phyloP scores from a whole-genome alignment of 2,888 invertebrate genomes.

The Conomelus anceps region DNA sequence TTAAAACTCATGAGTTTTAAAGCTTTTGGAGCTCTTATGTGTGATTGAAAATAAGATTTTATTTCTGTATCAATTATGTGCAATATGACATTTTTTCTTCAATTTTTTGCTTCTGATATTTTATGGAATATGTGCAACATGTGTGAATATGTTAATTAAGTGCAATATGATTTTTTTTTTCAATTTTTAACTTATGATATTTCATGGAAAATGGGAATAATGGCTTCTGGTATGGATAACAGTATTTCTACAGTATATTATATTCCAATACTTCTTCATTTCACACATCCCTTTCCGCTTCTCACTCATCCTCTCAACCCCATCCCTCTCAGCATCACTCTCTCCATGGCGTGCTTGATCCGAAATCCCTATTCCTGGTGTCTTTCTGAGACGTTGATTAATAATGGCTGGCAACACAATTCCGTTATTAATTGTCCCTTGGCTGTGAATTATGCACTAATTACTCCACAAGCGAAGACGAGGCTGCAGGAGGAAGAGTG shows the following conservation, averaged over 20 bases:
- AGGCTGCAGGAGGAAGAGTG: not conserved
- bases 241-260: too few relatives aligned
- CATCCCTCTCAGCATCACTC: not conserved
- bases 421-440: constrained; percentile 47
- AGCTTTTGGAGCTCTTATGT: too few relatives aligned
- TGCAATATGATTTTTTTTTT: not conserved
- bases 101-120: too few relatives aligned
- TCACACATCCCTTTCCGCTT: not conserved
- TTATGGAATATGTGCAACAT: too few relatives aligned
- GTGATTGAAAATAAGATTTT: too few relatives aligned
- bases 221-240: too few relatives aligned
- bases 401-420: constrained; percentile 27
- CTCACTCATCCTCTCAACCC: not conserved
- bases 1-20: too few relatives aligned
- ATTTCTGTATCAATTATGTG: too few relatives aligned
- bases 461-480: constrained; percentile 37
- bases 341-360: not conserved
- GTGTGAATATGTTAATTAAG: too few relatives aligned
- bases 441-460: constrained; percentile 49
- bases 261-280: not conserved
- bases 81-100: too few relatives aligned
- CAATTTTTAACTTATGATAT: not conserved
- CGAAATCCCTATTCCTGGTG: not conserved
- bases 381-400: constrained; percentile 30
- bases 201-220: too few relatives aligned